Evolutionary conservation across 2,888 invertebrate genomes (phyloP), one percentile per base, ranked within the genome.

Genomic region (Adelognathus sp.): DNA sequence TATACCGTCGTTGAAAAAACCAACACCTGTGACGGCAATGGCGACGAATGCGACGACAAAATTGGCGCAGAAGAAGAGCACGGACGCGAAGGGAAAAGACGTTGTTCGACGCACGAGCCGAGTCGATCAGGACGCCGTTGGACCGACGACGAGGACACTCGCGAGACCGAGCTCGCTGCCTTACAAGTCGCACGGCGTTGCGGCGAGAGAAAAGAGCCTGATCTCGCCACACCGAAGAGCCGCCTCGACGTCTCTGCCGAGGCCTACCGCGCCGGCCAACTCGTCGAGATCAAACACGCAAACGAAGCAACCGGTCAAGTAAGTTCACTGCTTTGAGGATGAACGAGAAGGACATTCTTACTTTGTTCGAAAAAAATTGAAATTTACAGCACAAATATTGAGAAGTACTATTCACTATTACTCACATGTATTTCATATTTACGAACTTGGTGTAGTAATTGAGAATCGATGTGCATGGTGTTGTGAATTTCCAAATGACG

Each of bases 141-240:
- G 91, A 31, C 75, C 84, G 36, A 14, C 84, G 36, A 14, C 77
- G 11, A 90, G 88, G 85, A 86, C 90, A 41, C 92, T 91, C 11
- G 90, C 93, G 11, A 90, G 96, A 73, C 96, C 96, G 0, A 94
- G 95, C 82, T 95, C 95, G 79, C 91, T 96, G 83, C 95, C 96
- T 18, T 95, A 96, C 90, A 94, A 95, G 18, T 93, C 93, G 41
- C 83, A 87, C 24, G 87, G 87, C 1, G 75, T 88, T 21, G 74
- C 85, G n/a, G 81, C 88, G 0, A 88, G 88, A 31, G 90, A 90
- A 4, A 90, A 88, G 50, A 87, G 86, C 64, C 74, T 88, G 33
- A 76, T 88, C 16, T 89, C 92, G 16, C 93, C 92, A 1, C 93
- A 93, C 21, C 93, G 95, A 82, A 92, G 95, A 80, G 95, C 95